These are phyloP conservation scores for Pygathrix nemaeus DNA, from an alignment of 2,113 vertebrate species.

Conservation along the genomic window DNA sequence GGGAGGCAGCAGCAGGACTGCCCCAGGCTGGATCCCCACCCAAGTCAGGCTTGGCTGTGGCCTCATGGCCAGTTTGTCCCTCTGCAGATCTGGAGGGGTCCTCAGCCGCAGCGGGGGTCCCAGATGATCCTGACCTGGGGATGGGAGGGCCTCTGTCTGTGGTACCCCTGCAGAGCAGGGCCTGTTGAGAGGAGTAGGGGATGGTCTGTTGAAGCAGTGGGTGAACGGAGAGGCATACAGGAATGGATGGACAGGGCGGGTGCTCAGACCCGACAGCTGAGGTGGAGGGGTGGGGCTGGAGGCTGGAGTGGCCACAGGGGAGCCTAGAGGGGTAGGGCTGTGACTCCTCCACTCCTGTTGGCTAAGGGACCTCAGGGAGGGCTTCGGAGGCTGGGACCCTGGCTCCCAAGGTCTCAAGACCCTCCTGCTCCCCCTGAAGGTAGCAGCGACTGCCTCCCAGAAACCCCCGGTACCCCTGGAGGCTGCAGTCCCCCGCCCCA, in stretches of 20 bases:
- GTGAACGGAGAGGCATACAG: neutral
- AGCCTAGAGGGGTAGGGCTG: neutral
- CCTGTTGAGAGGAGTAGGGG: neutral
- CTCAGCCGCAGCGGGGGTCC: neutral
- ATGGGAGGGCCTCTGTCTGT: accelerated
- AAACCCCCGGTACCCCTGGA: neutral
- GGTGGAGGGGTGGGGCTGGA: neutral
- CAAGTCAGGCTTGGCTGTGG: neutral
- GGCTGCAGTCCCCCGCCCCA: too few relatives aligned
- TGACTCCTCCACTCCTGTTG: neutral
- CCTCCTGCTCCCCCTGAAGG: accelerated
- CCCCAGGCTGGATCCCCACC: neutral
- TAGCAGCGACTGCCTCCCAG: neutral
- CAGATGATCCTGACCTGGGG: neutral
- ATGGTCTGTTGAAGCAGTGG: neutral
- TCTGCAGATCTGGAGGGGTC: neutral
- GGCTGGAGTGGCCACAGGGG: neutral
- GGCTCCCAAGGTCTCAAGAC: neutral
- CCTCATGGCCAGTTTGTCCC: neutral
- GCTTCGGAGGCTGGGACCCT: neutral
- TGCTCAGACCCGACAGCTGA: too few relatives aligned
- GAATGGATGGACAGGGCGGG: neutral
- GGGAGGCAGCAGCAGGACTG: accelerated
- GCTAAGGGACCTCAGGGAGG: neutral
- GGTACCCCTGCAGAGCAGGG: accelerated